Conservation (phyloP, 1,140 invertebrate genomes). For the Drosophila busckii region DNA sequence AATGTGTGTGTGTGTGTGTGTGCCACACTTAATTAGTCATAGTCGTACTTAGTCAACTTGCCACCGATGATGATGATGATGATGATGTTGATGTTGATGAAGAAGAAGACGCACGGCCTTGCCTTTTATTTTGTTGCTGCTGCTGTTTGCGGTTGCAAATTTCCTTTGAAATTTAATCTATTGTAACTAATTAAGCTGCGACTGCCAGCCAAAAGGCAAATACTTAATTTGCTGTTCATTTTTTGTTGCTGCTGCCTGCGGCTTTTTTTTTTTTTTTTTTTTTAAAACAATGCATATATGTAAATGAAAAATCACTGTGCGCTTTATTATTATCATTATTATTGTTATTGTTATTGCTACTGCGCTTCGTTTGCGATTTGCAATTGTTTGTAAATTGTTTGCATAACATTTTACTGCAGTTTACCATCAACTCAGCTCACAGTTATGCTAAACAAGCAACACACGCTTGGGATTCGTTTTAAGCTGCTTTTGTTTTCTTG, state of each 20-base stretch:
- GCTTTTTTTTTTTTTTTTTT: conserved; percentile 41
- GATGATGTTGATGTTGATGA: neutral
- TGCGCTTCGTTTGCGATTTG: neutral
- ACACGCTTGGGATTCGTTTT: too few relatives aligned
- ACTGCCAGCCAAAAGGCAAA: conserved; percentile 37
- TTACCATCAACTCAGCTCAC: conserved; percentile 14
- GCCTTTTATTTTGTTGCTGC: neutral
- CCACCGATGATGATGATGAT: neutral
- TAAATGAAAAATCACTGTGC: too few relatives aligned
- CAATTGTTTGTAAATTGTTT: conserved; percentile 61
- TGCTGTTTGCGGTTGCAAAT: conserved; percentile 46
- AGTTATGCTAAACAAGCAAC: too few relatives aligned
- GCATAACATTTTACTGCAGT: conserved; percentile 71
- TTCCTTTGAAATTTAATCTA: conserved; percentile 76
- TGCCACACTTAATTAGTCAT: conserved; percentile 62
- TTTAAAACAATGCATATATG: conserved; percentile 7
- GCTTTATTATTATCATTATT: neutral
- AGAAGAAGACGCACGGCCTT: conserved; percentile 3
- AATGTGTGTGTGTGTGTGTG: neutral
- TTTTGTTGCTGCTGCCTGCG: conserved; percentile 56
- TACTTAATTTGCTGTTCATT: conserved; percentile 73
- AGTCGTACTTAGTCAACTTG: conserved; percentile 50
- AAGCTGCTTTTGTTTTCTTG: too few relatives aligned
- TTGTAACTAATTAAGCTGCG: conserved; percentile 71
- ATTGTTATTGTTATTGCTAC: neutral